Conservation (phyloP, 2,888 invertebrate genomes). For the Apantesis nais region DNA sequence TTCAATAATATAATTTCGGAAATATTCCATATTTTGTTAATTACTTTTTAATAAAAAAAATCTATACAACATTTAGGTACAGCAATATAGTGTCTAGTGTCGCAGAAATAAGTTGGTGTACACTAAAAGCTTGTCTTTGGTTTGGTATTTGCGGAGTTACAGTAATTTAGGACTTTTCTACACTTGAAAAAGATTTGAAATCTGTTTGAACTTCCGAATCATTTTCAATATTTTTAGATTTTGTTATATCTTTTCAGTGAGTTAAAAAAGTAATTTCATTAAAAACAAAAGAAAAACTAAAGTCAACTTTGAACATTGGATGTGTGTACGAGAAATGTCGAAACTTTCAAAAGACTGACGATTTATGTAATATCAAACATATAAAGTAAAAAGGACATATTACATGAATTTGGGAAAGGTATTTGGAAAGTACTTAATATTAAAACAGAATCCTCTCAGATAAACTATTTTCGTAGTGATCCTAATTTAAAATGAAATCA, state of each 20-base stretch:
- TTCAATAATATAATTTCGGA: not conserved
- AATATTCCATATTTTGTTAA: too few relatives aligned
- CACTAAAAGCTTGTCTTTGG: slow-evolving; percentile 26
- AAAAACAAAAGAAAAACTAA: not conserved
- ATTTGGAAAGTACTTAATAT: slow-evolving; percentile 26
- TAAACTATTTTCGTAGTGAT: slow-evolving; percentile 7
- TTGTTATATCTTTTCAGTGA: slow-evolving; percentile 5
- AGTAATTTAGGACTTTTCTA: slow-evolving; percentile 13
- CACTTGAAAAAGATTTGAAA: slow-evolving; percentile 25
- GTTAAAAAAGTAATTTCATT: slow-evolving; percentile 5
- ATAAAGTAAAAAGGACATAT: slow-evolving; percentile 1
- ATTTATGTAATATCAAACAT: slow-evolving; percentile 10
- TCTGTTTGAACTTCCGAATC: slow-evolving; percentile 22
- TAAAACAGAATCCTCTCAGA: slow-evolving; percentile 29
- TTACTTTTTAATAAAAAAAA: too few relatives aligned
- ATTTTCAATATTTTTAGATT: not conserved
- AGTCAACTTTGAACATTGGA: not conserved
- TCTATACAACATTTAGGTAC: not conserved
- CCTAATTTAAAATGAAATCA: not conserved
- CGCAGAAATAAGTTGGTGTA: slow-evolving; percentile 4
- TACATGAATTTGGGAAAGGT: slow-evolving; percentile 29
- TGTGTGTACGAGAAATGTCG: slow-evolving; percentile 7
- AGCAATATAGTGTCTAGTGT: not conserved
- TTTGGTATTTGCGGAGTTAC: slow-evolving; percentile 4
- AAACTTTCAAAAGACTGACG: slow-evolving; percentile 13